Conservation (phyloP, 2,888 invertebrate species). For the Eupithecia tripunctaria region DNA sequence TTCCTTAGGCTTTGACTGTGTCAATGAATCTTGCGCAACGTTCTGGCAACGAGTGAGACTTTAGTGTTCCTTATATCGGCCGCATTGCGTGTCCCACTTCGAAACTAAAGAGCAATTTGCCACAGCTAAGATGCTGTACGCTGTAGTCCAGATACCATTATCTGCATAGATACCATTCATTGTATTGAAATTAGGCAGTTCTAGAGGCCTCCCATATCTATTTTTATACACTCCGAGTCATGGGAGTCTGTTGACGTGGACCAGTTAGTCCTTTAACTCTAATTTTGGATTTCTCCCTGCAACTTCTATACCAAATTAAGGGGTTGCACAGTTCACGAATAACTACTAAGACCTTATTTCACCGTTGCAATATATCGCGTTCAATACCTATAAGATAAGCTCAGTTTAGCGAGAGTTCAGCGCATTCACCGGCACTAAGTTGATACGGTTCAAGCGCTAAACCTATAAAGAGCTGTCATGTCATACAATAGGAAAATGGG, state of each 20-base stretch:
- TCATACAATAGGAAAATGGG: no score
- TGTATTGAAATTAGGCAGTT: background rate
- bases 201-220: background rate
- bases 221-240: background rate
- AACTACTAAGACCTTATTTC: background rate
- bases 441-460: no score
- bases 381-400: no score
- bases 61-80: conserved; percentile 41
- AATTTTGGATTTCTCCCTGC: background rate
- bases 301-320: background rate
- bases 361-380: no score
- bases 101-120: conserved; percentile 11
- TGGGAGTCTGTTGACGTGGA: background rate
- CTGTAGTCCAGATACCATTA: conserved; percentile 12
- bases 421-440: no score
- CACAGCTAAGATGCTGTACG: background rate
- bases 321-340: background rate
- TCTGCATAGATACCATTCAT: no score
- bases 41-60: conserved; percentile 60
- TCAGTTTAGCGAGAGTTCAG: no score
- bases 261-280: background rate
- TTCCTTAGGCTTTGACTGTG: conserved; percentile 34
- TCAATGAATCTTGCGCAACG: conserved; percentile 57
- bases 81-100: conserved; percentile 48
- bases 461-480: no score